Percentiles rank a stretch among this genome's conserved stretches.
phyloP scores from a whole-genome alignment of 2,113 vertebrate genomes.

The Xyrauchen texanus region DNA sequence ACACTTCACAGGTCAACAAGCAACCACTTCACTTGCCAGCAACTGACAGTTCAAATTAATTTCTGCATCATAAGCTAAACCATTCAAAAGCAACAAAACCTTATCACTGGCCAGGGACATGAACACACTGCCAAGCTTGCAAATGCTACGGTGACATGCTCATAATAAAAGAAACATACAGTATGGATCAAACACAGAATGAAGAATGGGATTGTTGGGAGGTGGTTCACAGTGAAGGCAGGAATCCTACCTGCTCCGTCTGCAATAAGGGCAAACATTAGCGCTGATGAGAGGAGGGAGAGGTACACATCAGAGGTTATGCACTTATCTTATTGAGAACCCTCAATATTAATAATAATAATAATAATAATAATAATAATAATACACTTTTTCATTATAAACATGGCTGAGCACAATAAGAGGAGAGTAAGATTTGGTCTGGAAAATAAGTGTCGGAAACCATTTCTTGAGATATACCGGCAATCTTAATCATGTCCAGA shows the following conservation, averaged over 20 bases:
- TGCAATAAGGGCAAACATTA: slow-evolving; percentile 77
- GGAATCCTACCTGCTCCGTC: slow-evolving; percentile 75
- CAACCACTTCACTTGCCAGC: not conserved
- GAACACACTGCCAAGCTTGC: not conserved
- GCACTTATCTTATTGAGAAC: not conserved
- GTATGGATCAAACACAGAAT: not conserved
- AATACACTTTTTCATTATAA: no score
- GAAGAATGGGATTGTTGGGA: slow-evolving; percentile 5
- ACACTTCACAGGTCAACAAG: not conserved
- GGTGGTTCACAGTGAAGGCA: slow-evolving; percentile 65
- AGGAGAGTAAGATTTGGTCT: no score
- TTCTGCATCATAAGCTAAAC: not conserved
- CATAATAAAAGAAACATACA: not conserved
- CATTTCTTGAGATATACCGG: no score
- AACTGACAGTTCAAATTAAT: no score
- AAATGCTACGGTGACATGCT: not conserved
- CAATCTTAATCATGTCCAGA: no score
- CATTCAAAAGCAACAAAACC: not conserved
- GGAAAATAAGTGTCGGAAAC: no score
- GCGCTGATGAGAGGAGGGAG: slow-evolving; percentile 64
- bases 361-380: no score
- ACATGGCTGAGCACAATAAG: no score
- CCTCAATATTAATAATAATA: not conserved
- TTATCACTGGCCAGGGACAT: not conserved
- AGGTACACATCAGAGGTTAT: slow-evolving; percentile 27